Conservation (phyloP, 2,888 invertebrate genomes). For the Dryocosmus kuriphilus region DNA sequence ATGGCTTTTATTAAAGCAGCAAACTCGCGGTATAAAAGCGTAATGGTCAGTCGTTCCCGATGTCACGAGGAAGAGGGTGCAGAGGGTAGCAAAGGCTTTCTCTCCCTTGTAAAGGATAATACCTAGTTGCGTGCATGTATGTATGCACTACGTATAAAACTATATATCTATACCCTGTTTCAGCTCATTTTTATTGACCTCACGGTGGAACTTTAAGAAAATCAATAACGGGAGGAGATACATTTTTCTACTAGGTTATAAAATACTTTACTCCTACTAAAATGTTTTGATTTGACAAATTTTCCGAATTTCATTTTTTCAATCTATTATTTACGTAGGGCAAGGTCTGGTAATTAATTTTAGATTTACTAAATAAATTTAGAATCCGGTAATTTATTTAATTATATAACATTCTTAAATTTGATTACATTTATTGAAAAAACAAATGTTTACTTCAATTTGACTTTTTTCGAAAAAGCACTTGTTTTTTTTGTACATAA, state of each 20-base stretch:
- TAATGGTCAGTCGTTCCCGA: constrained; percentile 60
- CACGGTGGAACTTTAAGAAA: constrained; percentile 38
- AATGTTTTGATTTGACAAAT: background rate
- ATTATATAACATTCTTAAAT: too few relatives aligned
- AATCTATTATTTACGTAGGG: too few relatives aligned
- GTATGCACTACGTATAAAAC: background rate
- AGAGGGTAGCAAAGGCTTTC: constrained; percentile 51
- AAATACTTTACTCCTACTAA: background rate
- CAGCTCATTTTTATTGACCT: constrained; percentile 46
- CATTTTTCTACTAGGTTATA: background rate
- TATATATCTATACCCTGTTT: background rate
- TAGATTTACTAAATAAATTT: too few relatives aligned
- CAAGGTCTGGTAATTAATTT: too few relatives aligned
- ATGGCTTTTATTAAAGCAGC: constrained; percentile 62
- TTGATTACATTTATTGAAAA: too few relatives aligned
- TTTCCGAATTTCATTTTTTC: too few relatives aligned
- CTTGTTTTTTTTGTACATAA: too few relatives aligned
- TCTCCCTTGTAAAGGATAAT: constrained; percentile 50
- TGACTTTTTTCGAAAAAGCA: too few relatives aligned
- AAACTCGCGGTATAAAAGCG: constrained; percentile 59
- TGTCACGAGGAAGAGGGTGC: constrained; percentile 53
- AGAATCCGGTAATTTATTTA: too few relatives aligned
- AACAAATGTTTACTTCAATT: too few relatives aligned
- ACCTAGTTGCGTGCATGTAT: constrained; percentile 33
- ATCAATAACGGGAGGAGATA: constrained; percentile 45